Base-by-base conservation (phyloP, 2,888 invertebrate species). In the Athripsodes cinereus region DNA sequence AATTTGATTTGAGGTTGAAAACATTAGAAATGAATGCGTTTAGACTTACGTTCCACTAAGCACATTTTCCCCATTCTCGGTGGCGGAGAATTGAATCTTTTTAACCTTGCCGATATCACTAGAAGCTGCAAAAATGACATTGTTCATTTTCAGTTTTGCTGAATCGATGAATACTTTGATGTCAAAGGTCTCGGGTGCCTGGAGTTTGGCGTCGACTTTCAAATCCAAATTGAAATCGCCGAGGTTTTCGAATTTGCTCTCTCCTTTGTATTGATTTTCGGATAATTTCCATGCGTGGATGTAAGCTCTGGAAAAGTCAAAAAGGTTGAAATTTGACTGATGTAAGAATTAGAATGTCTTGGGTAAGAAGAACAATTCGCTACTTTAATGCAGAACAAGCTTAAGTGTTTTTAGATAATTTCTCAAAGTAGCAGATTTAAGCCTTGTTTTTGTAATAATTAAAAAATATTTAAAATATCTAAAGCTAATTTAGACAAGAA, bases 1-100 rank as follows among this genome's bases (percentile, higher is more conserved):
- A n/a, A n/a, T n/a, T n/a, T n/a, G n/a, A n/a, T n/a, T n/a, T n/a
- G n/a, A n/a, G n/a, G n/a, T n/a, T n/a, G n/a, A n/a, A n/a, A n/a
- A n/a, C n/a, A n/a, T n/a, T n/a, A n/a, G n/a, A n/a, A n/a, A n/a
- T n/a, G n/a, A n/a, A n/a, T n/a, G n/a, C n/a, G n/a, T n/a, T n/a
- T n/a, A n/a, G n/a, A 66, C 67, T 67, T 68, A 85, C 85, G 81
- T 84, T 78, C 91, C 90, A 66, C 84, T 82, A 1, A 90, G 67
- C 8, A 90, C 69, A 54, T 85, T 85, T 67, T 86, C 82, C 58
- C 81, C 82, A 2, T 81, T 83, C 51, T 84, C 83, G 26, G 82
- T 85, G 0, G 85, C 79, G 1, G 76, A 72, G 66, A 90, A 78
- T 60, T 83, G 80, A 55, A 92, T 74, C 6, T 81, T 79, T 63